Evolutionary conservation across 2,888 invertebrate species (phyloP).

Genomic region (Tenthredo notha): DNA sequence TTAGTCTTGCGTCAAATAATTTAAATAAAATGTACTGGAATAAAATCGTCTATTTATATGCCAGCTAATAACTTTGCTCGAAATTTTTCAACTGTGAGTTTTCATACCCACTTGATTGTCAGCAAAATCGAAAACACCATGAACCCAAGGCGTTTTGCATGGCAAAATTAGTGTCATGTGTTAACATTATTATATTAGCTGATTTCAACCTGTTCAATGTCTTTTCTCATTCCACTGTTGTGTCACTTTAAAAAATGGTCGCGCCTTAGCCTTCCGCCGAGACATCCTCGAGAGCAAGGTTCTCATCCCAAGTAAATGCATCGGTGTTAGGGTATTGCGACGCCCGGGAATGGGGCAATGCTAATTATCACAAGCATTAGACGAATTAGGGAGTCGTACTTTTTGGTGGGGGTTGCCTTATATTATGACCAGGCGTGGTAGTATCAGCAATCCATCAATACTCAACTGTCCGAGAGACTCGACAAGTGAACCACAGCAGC

Average conservation of each 20-base stretch:
- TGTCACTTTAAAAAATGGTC: background rate
- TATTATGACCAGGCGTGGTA: constrained; percentile 32
- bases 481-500: constrained; percentile 14
- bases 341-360: constrained; percentile 32
- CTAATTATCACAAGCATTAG: constrained; percentile 48
- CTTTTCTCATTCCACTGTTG: background rate
- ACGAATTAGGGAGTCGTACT: constrained; percentile 33
- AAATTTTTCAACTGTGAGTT: background rate
- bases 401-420: constrained; percentile 50
- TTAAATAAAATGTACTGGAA: background rate
- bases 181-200: background rate
- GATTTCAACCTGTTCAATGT: background rate
- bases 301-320: constrained; percentile 33
- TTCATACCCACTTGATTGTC: background rate
- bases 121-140: background rate
- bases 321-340: constrained; percentile 24
- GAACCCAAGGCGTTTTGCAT: background rate
- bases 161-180: background rate
- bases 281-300: constrained; percentile 13
- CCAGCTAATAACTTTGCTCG: background rate
- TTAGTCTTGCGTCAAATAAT: background rate
- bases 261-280: constrained; percentile 1
- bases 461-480: constrained; percentile 22
- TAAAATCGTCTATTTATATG: background rate
- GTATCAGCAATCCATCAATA: constrained; percentile 35